A percentile compares a stretch with the other conserved stretches of the same genome.
Conservation (phyloP, 2,888 invertebrate species). For the Mechanitis mazaeus region DNA sequence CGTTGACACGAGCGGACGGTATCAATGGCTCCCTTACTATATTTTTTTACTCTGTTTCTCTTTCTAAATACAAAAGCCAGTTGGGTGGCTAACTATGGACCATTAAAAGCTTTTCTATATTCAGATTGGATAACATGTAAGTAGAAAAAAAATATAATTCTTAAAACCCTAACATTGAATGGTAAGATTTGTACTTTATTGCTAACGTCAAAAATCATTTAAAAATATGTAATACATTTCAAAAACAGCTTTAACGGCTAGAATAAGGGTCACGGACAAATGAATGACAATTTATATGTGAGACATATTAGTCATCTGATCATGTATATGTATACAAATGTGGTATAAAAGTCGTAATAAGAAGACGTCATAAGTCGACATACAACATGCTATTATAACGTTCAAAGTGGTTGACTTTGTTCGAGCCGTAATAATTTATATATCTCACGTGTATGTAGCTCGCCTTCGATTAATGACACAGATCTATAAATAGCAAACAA, state of each 20-base stretch:
- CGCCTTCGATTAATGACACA: not conserved
- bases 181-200: not conserved
- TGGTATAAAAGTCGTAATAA: too few relatives aligned
- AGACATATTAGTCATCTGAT: too few relatives aligned
- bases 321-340: too few relatives aligned
- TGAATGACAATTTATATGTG: too few relatives aligned
- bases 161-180: not conserved
- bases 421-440: not conserved
- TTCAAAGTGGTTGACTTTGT: not conserved
- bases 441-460: too few relatives aligned
- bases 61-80: slow-evolving; percentile 22
- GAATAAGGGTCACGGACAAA: too few relatives aligned
- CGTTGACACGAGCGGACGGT: slow-evolving; percentile 26
- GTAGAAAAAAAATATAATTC: slow-evolving; percentile 32
- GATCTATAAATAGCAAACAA: not conserved
- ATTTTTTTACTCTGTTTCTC: slow-evolving; percentile 23
- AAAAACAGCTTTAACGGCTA: too few relatives aligned
- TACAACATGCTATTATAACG: not conserved
- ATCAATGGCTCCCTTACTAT: slow-evolving; percentile 25
- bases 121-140: slow-evolving; percentile 64
- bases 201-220: too few relatives aligned
- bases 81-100: slow-evolving; percentile 37
- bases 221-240: too few relatives aligned
- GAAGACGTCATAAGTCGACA: too few relatives aligned
- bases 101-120: slow-evolving; percentile 51